A percentile compares a stretch with the other conserved stretches of the same genome.
Evolutionary conservation across 2,797 vertebrate species (phyloP).

Genomic region (Notamacropus eugenii): DNA sequence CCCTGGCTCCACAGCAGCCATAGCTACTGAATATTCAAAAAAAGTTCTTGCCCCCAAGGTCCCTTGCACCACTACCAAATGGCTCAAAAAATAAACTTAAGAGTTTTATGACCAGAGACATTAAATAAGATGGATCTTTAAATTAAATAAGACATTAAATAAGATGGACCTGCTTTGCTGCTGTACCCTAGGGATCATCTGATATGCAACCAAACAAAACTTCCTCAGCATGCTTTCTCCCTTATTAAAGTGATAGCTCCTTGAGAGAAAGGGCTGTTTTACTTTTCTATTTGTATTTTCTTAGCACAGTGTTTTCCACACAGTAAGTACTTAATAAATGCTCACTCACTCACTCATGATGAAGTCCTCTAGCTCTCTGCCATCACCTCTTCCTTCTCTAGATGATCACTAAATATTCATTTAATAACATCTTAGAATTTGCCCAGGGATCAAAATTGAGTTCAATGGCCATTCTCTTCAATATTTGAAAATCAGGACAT

Average conservation of each 20-base stretch:
- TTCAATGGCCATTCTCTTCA: not conserved
- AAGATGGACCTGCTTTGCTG: not conserved
- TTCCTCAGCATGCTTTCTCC: not conserved
- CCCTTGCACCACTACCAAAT: no score
- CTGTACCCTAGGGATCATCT: not conserved
- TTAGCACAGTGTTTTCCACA: not conserved
- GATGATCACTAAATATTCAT: not conserved
- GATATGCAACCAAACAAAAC: not conserved
- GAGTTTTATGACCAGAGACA: no score
- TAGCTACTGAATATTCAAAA: not conserved
- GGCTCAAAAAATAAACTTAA: no score
- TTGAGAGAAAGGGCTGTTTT: not conserved
- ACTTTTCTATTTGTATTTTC: not conserved
- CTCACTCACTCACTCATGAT: not conserved
- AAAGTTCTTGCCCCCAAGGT: not conserved
- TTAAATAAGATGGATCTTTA: not conserved
- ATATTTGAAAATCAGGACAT: not conserved
- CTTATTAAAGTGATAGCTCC: not conserved
- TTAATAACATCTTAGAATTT: not conserved
- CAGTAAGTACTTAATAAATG: no score
- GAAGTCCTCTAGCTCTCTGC: not conserved
- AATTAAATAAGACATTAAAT: not conserved
- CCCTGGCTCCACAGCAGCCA: no score
- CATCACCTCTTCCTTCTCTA: not conserved
- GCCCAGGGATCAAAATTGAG: not conserved